Base-by-base conservation (phyloP, 2,888 invertebrate species). In the Sarcophaga rosellei region DNA sequence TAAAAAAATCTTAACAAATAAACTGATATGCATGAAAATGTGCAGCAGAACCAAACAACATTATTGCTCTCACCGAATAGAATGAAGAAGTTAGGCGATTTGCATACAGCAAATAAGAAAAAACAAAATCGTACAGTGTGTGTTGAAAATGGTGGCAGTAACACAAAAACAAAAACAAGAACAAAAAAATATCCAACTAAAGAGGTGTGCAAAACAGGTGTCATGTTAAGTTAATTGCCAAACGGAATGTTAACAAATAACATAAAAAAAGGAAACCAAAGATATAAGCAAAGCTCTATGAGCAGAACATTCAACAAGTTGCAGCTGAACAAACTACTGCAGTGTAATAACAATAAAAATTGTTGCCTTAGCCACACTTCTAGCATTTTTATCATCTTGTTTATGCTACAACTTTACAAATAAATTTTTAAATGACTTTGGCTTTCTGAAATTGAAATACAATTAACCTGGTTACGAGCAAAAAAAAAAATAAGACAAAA, bases 181-280 rank as follows among this genome's bases (percentile, higher is more conserved):
- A 73, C 63, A 66, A 68, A 25, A 25, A 6, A 20, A 17, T 70
- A 35, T 53, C 53, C 62, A 74, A 83, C 73, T 84, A 78, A 84
- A 86, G 81, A 86, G 84, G 83, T 86, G 84, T 84, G 86, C 84
- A 84, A 86, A 86, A 86, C 86, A 86, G 86, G 86, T 86, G 86
- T 86, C 86, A 86, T 86, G 86, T 86, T 86, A 86, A 86, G 81
- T 86, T 86, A 86, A 86, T 86, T 86, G 84, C 83, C 78, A 84
- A 86, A 86, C 70, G 86, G 83, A 86, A 84, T 86, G 84, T 75
- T 77, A 25, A 68, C 45, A 44, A 62, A 25, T 25, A 75, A 81
- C 66, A 25, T 25, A 75, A 81, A 68, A 81, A 45, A 45, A 63
- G 57, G 63, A 66, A 73, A 53, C 68, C 3, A 74, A 53, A 53